These are phyloP conservation scores for Pyrgilauda ruficollis DNA, from an alignment of 2,113 vertebrate species.

Conservation along the genomic window DNA sequence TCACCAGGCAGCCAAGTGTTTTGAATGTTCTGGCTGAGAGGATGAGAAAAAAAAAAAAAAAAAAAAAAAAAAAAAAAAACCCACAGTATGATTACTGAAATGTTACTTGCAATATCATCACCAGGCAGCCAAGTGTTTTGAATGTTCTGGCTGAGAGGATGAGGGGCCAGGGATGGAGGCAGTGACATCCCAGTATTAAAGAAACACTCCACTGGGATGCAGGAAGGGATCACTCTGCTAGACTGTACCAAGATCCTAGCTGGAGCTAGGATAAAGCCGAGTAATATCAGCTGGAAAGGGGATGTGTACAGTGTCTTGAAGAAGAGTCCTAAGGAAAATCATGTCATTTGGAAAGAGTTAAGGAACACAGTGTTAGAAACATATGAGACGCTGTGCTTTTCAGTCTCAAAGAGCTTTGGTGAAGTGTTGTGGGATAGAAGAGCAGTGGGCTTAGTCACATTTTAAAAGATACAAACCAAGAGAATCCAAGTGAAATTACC, in stretches of 20 bases:
- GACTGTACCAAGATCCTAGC: not conserved
- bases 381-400: not conserved
- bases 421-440: not conserved
- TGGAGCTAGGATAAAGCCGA: not conserved
- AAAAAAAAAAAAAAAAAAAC: not conserved
- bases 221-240: not conserved
- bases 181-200: not conserved
- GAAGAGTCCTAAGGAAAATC: not conserved
- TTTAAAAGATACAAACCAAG: not conserved
- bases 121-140: not conserved
- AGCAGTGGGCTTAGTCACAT: not conserved
- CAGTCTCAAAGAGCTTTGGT: not conserved
- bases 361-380: rapidly evolving
- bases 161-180: not conserved
- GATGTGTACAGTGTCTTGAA: not conserved
- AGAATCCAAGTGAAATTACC: not conserved
- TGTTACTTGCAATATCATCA: not conserved
- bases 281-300: not conserved
- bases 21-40: no score
- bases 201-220: not conserved
- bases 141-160: not conserved
- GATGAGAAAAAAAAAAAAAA: no score
- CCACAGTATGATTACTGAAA: not conserved
- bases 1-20: no score
- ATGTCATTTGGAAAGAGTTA: not conserved